Base-by-base conservation (phyloP, 2,113 vertebrate species). In the Pachycephala philippinensis region DNA sequence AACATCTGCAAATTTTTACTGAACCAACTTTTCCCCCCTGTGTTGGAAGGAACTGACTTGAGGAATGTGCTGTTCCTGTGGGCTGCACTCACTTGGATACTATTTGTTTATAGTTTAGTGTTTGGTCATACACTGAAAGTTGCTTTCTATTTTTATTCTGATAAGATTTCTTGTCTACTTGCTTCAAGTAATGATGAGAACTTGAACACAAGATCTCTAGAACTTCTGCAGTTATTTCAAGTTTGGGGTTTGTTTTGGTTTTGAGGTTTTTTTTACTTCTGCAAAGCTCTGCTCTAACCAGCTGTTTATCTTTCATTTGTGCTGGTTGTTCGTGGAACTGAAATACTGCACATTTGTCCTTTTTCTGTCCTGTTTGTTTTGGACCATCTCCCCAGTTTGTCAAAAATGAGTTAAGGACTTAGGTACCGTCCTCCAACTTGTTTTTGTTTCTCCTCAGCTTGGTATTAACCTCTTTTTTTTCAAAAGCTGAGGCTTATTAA, bases 361-460 rank as follows among this genome's bases (percentile, higher is more conserved):
- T 59, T 11, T 54, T 94, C 84, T 52, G 8, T 57, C 15, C 24
- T 95, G 53, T 94, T 94, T 96, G 65, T 45, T 90, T 94, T 94
- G 92, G 95, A 85, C 47, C 49, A 4, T 71, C 39, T 75, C 39
- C 39, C 8, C 42, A 15, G 4, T 87, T 84, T 84, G 52, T 59
- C 61, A 82, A 23, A 84, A 76, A 53, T 71, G 3, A 72, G 60
- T 84, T 63, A 56, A 83, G 50, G 59, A 47, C 63, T 81, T 84
- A 0, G 5, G 13, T 60, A 49, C 66, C 1, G 0, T 85, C 49
- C 83, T 86, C 56, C 56, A 69, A 8, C 63, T 86, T 89, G 40
- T 64, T 86, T 95, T 92, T 86, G 2, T 44, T 37, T 87, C 19
- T 75, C 8, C 21, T 86, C 59, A 63, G 60, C 44, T 71, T 52